Evolutionary conservation across 2,797 vertebrate species (phyloP).

Genomic region (Podarcis siculus): DNA sequence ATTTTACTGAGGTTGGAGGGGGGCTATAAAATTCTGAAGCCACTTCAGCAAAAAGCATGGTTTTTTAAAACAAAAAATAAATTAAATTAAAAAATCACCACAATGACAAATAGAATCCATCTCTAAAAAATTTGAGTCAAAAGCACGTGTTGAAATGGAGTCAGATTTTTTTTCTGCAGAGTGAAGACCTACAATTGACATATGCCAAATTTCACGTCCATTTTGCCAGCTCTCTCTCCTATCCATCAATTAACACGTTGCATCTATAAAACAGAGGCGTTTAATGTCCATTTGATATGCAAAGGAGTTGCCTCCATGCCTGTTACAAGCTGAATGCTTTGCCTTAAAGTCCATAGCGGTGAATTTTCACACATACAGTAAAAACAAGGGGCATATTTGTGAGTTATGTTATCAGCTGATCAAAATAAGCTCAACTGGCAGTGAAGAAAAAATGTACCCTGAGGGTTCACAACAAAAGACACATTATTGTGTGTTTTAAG

Average conservation of each 20-base stretch:
- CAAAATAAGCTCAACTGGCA: not conserved
- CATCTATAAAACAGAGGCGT: slow-evolving; percentile 63
- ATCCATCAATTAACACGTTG: slow-evolving; percentile 64
- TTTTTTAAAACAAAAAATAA: slow-evolving; percentile 45
- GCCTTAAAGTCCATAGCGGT: slow-evolving; percentile 15
- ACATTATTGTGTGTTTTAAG: not conserved
- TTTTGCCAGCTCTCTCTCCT: slow-evolving; percentile 61
- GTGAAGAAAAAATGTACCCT: slow-evolving; percentile 36
- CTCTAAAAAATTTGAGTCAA: slow-evolving; percentile 67
- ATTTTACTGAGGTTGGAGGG: slow-evolving; percentile 6
- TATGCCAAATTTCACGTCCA: slow-evolving; percentile 64
- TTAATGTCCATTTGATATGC: slow-evolving; percentile 43
- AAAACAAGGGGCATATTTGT: slow-evolving; percentile 29
- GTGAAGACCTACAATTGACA: slow-evolving; percentile 52
- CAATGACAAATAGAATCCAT: slow-evolving; percentile 56
- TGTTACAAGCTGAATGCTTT: slow-evolving; percentile 39
- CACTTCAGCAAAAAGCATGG: slow-evolving; percentile 49
- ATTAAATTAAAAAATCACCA: slow-evolving; percentile 27
- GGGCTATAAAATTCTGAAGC: slow-evolving; percentile 50
- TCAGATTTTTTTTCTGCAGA: slow-evolving; percentile 44
- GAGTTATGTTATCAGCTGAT: slow-evolving; percentile 22
- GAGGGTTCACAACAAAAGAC: slow-evolving; percentile 21
- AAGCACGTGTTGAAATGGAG: slow-evolving; percentile 62
- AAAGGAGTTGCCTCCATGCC: slow-evolving; percentile 34
- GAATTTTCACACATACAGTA: not conserved